These are phyloP conservation scores for Tragulus kanchil DNA, from an alignment of 2,113 vertebrate species.

Conservation along the genomic window DNA sequence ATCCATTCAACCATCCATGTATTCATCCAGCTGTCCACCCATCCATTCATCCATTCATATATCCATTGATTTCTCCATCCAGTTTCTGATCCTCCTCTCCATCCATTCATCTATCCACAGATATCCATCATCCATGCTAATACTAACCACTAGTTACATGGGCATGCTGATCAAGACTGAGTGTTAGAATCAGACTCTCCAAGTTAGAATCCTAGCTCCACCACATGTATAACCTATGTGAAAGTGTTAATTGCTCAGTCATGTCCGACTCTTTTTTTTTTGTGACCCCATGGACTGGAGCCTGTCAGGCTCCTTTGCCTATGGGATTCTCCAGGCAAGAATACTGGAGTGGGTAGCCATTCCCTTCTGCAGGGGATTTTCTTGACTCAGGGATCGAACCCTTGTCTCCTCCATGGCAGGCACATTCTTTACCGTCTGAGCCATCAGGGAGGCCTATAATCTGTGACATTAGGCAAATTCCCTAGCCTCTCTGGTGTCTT, in stretches of 20 bases:
- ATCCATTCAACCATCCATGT: not conserved
- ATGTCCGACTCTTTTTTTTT: not conserved
- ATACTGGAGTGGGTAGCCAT: not conserved
- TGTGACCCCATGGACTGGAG: not conserved
- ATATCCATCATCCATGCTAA: not conserved
- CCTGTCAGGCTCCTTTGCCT: not conserved
- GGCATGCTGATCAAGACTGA: not conserved
- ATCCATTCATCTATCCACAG: not conserved
- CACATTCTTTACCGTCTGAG: not conserved
- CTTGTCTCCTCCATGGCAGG: not conserved
- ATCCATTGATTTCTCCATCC: not conserved
- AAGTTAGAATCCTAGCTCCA: not conserved
- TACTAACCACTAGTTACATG: not conserved
- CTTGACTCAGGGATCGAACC: not conserved
- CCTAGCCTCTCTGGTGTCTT: not conserved
- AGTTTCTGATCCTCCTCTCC: not conserved
- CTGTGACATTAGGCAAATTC: not conserved
- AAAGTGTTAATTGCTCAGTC: not conserved
- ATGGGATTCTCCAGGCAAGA: not conserved
- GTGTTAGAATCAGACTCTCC: not conserved
- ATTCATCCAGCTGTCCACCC: not conserved
- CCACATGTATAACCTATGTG: not conserved
- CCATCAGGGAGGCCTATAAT: not conserved
- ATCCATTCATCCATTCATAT: not conserved
- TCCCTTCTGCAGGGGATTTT: not conserved